phyloP scores from a whole-genome alignment of 2,888 invertebrate species.

The Eremobia ochroleuca region DNA sequence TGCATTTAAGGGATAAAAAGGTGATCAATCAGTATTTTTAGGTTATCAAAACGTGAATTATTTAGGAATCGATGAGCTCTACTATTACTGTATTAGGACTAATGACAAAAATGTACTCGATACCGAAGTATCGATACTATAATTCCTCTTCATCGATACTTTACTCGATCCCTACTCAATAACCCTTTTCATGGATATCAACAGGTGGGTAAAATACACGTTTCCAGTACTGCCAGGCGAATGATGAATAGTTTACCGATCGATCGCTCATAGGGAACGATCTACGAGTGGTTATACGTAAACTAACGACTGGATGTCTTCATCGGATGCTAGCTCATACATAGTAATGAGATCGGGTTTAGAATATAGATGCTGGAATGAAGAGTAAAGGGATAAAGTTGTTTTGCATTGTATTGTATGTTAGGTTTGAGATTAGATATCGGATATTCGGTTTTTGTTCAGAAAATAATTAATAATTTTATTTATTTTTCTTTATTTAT shows the following conservation, averaged over 20 bases:
- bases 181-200: slow-evolving; percentile 30
- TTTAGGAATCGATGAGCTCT: background rate
- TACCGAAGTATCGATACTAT: background rate
- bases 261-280: slow-evolving; percentile 66
- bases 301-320: slow-evolving; percentile 70
- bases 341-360: slow-evolving; percentile 60
- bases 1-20: too few relatives aligned
- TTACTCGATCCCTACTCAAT: background rate
- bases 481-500: too few relatives aligned
- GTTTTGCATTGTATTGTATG: background rate
- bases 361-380: slow-evolving; percentile 21
- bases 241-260: slow-evolving; percentile 60
- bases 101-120: background rate
- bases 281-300: slow-evolving; percentile 42
- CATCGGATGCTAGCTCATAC: slow-evolving; percentile 62
- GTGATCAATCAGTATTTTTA: background rate
- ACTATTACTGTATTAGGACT: background rate
- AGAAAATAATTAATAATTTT: background rate
- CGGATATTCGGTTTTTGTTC: background rate
- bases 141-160: slow-evolving; percentile 5
- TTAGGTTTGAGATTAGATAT: background rate
- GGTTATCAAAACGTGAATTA: background rate
- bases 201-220: slow-evolving; percentile 57
- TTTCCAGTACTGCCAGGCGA: slow-evolving; percentile 45
- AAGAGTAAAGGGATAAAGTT: background rate